A percentile compares a stretch with the other conserved stretches of the same genome.
These are phyloP conservation scores for Rhineura floridana DNA, from an alignment of 2,113 vertebrate genomes.

Conservation along the genomic window DNA sequence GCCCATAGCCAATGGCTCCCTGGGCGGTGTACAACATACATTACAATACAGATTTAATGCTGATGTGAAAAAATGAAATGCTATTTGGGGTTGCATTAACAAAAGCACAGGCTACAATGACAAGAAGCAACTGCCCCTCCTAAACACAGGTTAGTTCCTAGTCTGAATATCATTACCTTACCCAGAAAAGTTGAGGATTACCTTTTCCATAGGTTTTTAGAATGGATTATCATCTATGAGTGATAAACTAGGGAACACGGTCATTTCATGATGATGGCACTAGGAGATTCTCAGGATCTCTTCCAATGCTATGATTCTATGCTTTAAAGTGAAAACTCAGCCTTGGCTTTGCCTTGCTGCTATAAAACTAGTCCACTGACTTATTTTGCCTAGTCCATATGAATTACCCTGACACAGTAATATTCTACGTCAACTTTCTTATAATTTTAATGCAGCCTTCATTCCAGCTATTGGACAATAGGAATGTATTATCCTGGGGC, in stretches of 20 bases:
- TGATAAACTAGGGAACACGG: not conserved
- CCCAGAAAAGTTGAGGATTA: not conserved
- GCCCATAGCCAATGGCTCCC: too few relatives aligned
- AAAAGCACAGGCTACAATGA: not conserved
- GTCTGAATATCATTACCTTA: not conserved
- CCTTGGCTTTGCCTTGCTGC: not conserved
- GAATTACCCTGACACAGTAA: slow-evolving; percentile 35
- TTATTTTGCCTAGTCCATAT: slow-evolving; percentile 34
- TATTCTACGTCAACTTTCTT: slow-evolving; percentile 56
- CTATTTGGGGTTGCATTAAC: not conserved
- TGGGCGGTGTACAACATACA: too few relatives aligned
- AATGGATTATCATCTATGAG: not conserved
- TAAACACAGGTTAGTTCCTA: not conserved
- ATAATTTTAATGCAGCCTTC: slow-evolving; percentile 61
- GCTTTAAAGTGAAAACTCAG: slow-evolving; percentile 7
- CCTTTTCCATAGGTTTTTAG: not conserved
- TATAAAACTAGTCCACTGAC: not conserved
- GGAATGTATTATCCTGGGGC: slow-evolving; percentile 62
- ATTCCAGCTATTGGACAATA: slow-evolving; percentile 43
- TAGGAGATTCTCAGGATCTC: not conserved
- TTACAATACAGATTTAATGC: not conserved
- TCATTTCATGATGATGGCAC: not conserved
- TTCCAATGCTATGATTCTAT: not conserved
- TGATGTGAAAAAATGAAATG: not conserved
- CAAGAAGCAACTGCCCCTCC: not conserved